Evolutionary conservation across 2,797 vertebrate species (phyloP).

Genomic region (Neostethus bicornis): DNA sequence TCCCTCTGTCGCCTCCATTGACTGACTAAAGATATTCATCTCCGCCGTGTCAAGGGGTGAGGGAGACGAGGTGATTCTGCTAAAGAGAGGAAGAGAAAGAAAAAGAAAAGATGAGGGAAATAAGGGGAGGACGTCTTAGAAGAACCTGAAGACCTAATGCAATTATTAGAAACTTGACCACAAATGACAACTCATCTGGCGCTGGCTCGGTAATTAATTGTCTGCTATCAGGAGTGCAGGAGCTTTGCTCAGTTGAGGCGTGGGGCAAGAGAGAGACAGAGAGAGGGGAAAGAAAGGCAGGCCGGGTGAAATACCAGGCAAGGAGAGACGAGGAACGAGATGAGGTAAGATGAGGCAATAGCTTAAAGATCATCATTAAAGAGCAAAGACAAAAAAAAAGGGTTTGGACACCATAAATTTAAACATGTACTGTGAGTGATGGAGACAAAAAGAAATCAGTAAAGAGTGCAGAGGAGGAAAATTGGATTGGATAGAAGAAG

Average conservation of each 20-base stretch:
- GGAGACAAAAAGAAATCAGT: conserved; percentile 5
- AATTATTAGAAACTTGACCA: conserved; percentile 80
- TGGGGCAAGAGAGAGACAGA: not conserved
- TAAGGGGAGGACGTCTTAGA: conserved; percentile 31
- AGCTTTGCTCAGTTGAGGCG: conserved; percentile 29
- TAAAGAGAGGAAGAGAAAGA: conserved; percentile 39
- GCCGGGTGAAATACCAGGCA: conserved; percentile 37
- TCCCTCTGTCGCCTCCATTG: conserved; percentile 69
- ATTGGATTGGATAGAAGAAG: conserved; percentile 40
- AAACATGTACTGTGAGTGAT: conserved; percentile 28
- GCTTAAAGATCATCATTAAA: conserved; percentile 44
- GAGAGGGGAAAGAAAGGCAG: conserved; percentile 27
- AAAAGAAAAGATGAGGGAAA: conserved; percentile 29
- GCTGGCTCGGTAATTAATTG: conserved; percentile 74
- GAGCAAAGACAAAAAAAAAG: conserved; percentile 18
- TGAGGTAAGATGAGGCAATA: conserved; percentile 58
- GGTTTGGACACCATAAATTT: conserved; percentile 30
- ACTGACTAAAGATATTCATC: conserved; percentile 78
- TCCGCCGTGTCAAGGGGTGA: conserved; percentile 61
- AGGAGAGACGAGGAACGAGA: conserved; percentile 39
- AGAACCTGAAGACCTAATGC: conserved; percentile 66
- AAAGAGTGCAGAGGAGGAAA: conserved; percentile 24
- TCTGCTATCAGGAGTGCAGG: conserved; percentile 56
- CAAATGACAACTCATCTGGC: conserved; percentile 76
- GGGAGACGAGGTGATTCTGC: conserved; percentile 26